Conservation (phyloP, 2,113 vertebrate genomes). For the Dicerorhinus sumatrensis region DNA sequence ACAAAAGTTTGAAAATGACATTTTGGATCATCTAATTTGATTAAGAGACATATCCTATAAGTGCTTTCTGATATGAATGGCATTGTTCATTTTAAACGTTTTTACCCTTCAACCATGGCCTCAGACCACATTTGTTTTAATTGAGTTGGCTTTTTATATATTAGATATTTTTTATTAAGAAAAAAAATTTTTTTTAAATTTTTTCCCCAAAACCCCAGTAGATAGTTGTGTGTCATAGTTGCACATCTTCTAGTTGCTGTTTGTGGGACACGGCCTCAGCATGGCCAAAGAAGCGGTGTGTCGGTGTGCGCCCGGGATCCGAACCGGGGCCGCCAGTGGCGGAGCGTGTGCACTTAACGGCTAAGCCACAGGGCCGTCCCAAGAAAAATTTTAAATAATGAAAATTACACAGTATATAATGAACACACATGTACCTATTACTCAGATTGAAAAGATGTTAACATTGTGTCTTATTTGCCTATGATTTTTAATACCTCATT, state of each 20-base stretch:
- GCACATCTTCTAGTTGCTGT: too few relatives aligned
- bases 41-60: neutral
- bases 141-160: neutral
- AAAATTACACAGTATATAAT: neutral
- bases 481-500: constrained; percentile 13
- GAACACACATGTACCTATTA: neutral
- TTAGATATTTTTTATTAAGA: neutral
- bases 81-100: neutral
- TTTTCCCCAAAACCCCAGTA: too few relatives aligned
- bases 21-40: neutral
- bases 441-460: neutral
- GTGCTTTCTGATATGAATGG: neutral
- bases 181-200: neutral
- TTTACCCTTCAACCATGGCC: neutral
- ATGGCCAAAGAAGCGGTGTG: too few relatives aligned
- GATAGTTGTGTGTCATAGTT: too few relatives aligned
- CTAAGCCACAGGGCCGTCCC: too few relatives aligned
- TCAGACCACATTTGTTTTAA: neutral
- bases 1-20: neutral
- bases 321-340: too few relatives aligned
- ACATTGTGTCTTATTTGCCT: neutral
- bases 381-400: constrained; percentile 14
- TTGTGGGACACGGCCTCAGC: too few relatives aligned
- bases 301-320: too few relatives aligned
- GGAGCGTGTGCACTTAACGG: too few relatives aligned